Conservation (phyloP, 1,140 invertebrate species). For the Brachionus koreanus region DNA sequence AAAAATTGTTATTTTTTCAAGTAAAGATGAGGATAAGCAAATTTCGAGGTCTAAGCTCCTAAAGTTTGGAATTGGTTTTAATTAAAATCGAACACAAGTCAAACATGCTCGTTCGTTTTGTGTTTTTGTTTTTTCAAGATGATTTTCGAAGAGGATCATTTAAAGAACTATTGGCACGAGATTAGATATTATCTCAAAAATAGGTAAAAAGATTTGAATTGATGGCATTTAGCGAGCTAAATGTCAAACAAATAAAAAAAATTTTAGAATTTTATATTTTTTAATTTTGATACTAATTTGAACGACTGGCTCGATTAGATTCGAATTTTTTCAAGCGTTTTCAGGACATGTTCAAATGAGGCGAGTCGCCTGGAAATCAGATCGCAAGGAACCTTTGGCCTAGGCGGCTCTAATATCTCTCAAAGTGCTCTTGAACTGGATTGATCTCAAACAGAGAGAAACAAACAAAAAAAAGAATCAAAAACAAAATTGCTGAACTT, state of each 20-base stretch:
- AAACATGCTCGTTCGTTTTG: not conserved
- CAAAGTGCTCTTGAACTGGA: slow-evolving; percentile 5
- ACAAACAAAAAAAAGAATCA: not conserved
- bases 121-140: not conserved
- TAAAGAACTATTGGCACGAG: not conserved
- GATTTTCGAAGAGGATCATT: slow-evolving; percentile 16
- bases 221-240: slow-evolving; percentile 1
- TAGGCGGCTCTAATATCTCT: not conserved
- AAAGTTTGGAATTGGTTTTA: slow-evolving; percentile 38
- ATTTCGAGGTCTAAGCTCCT: slow-evolving; percentile 4
- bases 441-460: slow-evolving; percentile 30
- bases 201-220: slow-evolving; percentile 7
- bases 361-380: slow-evolving; percentile 4
- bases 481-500: not conserved
- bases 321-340: not conserved
- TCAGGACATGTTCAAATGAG: slow-evolving; percentile 19
- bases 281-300: not conserved
- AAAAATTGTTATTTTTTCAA: not conserved
- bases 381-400: not conserved
- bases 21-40: not conserved
- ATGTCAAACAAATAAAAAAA: slow-evolving; percentile 15
- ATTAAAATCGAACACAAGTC: slow-evolving; percentile 2
- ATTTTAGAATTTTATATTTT: not conserved
- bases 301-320: not conserved
- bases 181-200: slow-evolving; percentile 35